These are phyloP conservation scores for Leiothrix lutea DNA, from an alignment of 2,113 vertebrate species.

Conservation along the genomic window DNA sequence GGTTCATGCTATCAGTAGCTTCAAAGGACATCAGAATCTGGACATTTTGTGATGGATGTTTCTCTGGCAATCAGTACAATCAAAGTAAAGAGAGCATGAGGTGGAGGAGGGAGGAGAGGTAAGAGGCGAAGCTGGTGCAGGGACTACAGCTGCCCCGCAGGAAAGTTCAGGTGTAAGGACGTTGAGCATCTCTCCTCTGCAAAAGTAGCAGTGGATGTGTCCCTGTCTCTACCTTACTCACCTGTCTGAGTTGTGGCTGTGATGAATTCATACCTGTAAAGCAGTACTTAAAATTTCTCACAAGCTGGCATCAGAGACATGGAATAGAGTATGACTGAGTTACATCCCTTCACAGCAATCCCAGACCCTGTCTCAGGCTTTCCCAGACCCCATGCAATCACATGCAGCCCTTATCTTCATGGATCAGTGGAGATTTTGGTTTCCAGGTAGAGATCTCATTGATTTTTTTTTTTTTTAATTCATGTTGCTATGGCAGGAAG, in stretches of 20 bases:
- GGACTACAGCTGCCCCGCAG: background rate
- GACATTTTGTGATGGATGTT: rapidly evolving
- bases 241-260: rapidly evolving
- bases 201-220: background rate
- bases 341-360: background rate
- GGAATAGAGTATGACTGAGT: background rate
- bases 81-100: background rate
- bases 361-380: background rate
- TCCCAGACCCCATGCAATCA: rapidly evolving
- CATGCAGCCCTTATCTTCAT: background rate
- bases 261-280: background rate
- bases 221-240: background rate
- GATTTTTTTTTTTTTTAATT: background rate
- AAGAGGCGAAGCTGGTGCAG: background rate
- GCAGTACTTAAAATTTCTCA: background rate
- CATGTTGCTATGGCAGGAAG: background rate
- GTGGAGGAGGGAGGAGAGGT: background rate
- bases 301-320: background rate
- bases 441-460: background rate
- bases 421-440: background rate
- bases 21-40: background rate
- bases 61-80: background rate
- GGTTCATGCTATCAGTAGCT: background rate
- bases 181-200: background rate
- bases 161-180: background rate